phyloP scores from a whole-genome alignment of 2,113 vertebrate genomes.

The Dicentrarchus labrax region DNA sequence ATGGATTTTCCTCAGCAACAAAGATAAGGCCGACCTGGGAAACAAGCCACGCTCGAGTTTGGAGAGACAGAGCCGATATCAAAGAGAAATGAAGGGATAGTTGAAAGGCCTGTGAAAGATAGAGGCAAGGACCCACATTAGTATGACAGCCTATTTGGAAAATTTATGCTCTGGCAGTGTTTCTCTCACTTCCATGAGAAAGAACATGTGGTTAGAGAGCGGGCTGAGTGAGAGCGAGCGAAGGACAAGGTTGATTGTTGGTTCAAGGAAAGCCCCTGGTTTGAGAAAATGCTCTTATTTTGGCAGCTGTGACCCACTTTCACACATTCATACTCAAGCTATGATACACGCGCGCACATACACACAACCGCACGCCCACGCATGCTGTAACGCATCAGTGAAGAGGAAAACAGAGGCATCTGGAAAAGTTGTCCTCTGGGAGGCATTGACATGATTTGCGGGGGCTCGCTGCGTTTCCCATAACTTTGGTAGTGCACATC shows the following conservation, averaged over 20 bases:
- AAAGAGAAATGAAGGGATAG: constrained; percentile 50
- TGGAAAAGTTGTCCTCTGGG: constrained; percentile 81
- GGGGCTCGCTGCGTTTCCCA: constrained; percentile 54
- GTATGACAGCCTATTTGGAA: constrained; percentile 50
- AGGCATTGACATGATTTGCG: constrained; percentile 77
- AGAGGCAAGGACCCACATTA: constrained; percentile 38
- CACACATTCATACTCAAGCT: constrained; percentile 68
- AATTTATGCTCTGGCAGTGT: constrained; percentile 31
- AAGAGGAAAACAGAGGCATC: constrained; percentile 84
- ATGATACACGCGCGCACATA: constrained; percentile 23
- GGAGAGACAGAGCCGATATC: constrained; percentile 42
- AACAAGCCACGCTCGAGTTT: constrained; percentile 28
- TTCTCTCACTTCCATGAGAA: neutral
- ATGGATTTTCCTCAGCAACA: constrained; percentile 47
- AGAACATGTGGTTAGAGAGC: neutral
- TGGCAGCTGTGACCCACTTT: constrained; percentile 87
- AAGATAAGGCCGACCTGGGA: constrained; percentile 53
- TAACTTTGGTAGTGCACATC: constrained; percentile 47
- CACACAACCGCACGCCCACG: constrained; percentile 42
- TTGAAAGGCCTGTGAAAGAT: constrained; percentile 39
- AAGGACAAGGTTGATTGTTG: constrained; percentile 40
- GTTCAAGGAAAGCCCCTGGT: constrained; percentile 60
- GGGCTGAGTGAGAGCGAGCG: constrained; percentile 8
- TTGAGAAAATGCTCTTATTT: constrained; percentile 54
- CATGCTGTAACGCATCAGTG: constrained; percentile 67